A percentile compares a stretch with the other conserved stretches of the same genome.
Conservation (phyloP, 2,797 vertebrate species). For the Lates japonicus region DNA sequence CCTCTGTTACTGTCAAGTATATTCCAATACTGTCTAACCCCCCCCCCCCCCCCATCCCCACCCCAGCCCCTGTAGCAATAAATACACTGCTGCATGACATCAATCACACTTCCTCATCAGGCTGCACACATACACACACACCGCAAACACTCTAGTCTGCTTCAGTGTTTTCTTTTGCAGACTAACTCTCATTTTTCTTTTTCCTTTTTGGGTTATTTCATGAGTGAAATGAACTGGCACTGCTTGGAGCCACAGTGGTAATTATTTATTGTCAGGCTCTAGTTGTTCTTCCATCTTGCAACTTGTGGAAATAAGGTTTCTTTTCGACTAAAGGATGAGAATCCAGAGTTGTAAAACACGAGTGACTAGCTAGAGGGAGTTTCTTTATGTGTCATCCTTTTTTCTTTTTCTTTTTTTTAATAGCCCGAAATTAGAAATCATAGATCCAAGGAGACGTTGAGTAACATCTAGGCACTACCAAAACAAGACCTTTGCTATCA, state of each 20-base stretch:
- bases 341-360: constrained; percentile 8
- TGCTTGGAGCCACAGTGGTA: constrained; percentile 36
- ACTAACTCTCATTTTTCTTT: constrained; percentile 43
- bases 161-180: constrained; percentile 27
- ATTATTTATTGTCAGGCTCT: constrained; percentile 62
- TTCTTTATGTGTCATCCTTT: not conserved
- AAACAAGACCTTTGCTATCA: not conserved
- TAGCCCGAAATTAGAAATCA: not conserved
- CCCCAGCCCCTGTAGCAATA: constrained; percentile 34
- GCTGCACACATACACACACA: constrained; percentile 26
- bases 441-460: accelerated
- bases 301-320: constrained; percentile 11
- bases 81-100: constrained; percentile 49
- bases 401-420: not conserved
- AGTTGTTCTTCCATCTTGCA: constrained; percentile 38
- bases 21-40: constrained; percentile 22
- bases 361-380: not conserved
- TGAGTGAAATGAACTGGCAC: constrained; percentile 60
- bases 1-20: constrained; percentile 43
- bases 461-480: not conserved
- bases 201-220: constrained; percentile 58
- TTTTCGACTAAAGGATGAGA: not conserved
- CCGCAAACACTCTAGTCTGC: constrained; percentile 45
- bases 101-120: constrained; percentile 60
- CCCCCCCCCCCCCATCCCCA: not conserved